Evolutionary conservation across 2,113 vertebrate genomes (phyloP).

Genomic region (Ranitomeya imitator): DNA sequence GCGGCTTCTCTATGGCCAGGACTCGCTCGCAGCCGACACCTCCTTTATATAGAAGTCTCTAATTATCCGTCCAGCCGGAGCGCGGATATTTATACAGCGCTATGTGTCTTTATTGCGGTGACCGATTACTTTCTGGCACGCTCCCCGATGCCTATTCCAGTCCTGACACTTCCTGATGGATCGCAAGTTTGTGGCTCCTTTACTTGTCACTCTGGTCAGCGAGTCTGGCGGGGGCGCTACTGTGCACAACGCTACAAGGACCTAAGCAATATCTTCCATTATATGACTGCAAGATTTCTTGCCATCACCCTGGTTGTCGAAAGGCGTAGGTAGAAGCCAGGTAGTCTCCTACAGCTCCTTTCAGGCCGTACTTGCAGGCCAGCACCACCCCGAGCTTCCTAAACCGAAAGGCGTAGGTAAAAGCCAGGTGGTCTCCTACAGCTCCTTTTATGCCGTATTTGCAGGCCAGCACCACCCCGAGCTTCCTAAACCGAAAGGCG

Average conservation of each 20-base stretch:
- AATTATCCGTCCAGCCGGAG: neutral
- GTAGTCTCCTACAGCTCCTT: too few relatives aligned
- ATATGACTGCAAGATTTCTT: too few relatives aligned
- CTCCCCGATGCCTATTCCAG: neutral
- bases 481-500: too few relatives aligned
- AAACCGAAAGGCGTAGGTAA: too few relatives aligned
- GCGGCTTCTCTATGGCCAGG: neutral
- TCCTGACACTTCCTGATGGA: neutral
- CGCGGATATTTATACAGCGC: neutral
- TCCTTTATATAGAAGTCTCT: neutral
- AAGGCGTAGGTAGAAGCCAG: too few relatives aligned
- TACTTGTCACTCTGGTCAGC: neutral
- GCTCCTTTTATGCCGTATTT: too few relatives aligned
- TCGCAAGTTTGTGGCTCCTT: neutral
- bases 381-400: too few relatives aligned
- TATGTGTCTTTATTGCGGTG: neutral
- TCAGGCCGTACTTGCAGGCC: too few relatives aligned
- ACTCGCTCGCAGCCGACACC: neutral
- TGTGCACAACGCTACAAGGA: slow-evolving; percentile 32
- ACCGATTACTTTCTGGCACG: neutral
- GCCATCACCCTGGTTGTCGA: too few relatives aligned
- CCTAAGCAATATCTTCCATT: too few relatives aligned
- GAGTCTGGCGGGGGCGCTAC: neutral
- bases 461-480: too few relatives aligned
- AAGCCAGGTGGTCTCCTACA: too few relatives aligned